Evolutionary conservation across 23 tunicate species (phyloP).

Genomic region (Ascidia mentula): DNA sequence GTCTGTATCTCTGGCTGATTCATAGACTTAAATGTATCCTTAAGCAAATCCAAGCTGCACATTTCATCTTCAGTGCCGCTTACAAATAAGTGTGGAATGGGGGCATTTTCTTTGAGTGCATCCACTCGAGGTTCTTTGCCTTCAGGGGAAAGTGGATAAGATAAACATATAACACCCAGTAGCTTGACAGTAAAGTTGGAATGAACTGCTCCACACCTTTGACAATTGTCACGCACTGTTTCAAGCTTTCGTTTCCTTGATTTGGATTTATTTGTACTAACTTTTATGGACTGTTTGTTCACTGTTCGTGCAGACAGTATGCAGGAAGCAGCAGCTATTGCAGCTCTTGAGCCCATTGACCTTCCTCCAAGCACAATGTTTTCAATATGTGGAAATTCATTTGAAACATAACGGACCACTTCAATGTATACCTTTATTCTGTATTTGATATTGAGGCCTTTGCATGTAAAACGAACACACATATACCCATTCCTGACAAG

Average conservation of each 20-base stretch:
- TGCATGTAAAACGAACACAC: conserved; percentile 24
- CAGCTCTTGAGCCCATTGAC: conserved; percentile 17
- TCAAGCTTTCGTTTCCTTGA: background rate
- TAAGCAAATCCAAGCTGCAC: background rate
- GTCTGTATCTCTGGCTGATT: background rate
- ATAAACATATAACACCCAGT: conserved; percentile 9
- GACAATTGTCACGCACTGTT: too few relatives aligned
- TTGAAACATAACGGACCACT: background rate
- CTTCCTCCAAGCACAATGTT: background rate
- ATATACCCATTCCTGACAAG: background rate
- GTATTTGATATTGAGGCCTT: conserved; percentile 20
- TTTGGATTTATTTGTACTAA: background rate
- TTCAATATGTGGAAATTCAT: background rate
- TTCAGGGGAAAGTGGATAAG: background rate
- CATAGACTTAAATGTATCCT: background rate
- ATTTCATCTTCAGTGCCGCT: conserved; percentile 18
- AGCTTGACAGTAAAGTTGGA: background rate
- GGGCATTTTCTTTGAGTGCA: background rate
- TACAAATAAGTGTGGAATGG: conserved; percentile 1
- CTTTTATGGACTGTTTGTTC: background rate
- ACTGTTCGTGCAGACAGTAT: background rate
- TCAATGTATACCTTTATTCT: conserved; percentile 8
- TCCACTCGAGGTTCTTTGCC: background rate
- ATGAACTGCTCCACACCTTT: background rate
- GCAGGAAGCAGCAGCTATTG: background rate